These are phyloP conservation scores for Papilio protenor DNA, from an alignment of 2,888 invertebrate species.

Conservation along the genomic window DNA sequence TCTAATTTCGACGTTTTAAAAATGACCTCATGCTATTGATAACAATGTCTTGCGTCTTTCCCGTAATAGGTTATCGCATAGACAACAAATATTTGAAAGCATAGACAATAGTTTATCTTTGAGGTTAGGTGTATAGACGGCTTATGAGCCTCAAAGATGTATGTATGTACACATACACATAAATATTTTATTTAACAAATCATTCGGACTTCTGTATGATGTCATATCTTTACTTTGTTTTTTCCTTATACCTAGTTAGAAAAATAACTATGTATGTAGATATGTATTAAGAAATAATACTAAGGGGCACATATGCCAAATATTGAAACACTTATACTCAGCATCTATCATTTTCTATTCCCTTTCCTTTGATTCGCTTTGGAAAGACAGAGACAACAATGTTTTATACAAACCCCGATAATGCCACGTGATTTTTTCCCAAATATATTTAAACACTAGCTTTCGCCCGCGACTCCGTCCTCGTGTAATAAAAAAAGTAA, in stretches of 20 bases:
- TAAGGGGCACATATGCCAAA: neutral
- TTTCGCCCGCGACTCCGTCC: too few relatives aligned
- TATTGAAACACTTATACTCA: neutral
- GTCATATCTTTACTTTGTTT: constrained; percentile 23
- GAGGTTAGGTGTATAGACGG: constrained; percentile 8
- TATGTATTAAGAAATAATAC: neutral
- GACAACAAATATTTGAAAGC: constrained; percentile 27
- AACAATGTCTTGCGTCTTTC: constrained; percentile 20
- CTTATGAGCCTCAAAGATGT: too few relatives aligned
- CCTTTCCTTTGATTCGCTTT: neutral
- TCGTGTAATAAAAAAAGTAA: too few relatives aligned
- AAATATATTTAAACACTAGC: too few relatives aligned
- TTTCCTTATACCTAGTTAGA: neutral
- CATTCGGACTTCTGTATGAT: constrained; percentile 28
- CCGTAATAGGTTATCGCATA: constrained; percentile 21
- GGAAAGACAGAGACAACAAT: neutral
- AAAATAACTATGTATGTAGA: neutral
- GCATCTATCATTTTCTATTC: neutral
- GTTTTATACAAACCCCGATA: neutral
- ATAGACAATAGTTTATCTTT: constrained; percentile 6
- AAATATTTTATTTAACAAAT: neutral
- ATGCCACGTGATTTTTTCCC: neutral
- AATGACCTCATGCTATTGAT: constrained; percentile 20
- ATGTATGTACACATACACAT: too few relatives aligned
- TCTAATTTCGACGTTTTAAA: constrained; percentile 19